Percentiles rank a stretch among this genome's conserved stretches.
phyloP scores from a whole-genome alignment of 2,797 vertebrate genomes.

The Novumbra hubbsi region DNA sequence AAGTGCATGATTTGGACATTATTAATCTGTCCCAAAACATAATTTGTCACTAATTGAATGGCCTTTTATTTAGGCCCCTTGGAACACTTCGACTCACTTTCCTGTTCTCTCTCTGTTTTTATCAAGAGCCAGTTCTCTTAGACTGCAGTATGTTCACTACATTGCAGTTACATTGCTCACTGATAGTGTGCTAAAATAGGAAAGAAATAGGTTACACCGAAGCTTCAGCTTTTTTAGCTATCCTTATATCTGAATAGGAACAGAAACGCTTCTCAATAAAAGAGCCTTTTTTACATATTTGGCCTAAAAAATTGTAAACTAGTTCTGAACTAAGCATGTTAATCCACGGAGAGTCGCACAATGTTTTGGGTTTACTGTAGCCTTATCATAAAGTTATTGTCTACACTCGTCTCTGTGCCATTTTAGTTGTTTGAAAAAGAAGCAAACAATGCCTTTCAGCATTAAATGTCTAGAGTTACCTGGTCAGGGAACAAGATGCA shows the following conservation, averaged over 20 bases:
- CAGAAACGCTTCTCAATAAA: conserved; percentile 57
- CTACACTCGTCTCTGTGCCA: conserved; percentile 30
- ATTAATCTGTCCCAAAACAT: background rate
- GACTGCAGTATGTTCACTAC: conserved; percentile 46
- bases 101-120: conserved; percentile 22
- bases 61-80: background rate
- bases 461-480: conserved; percentile 10
- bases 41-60: conserved; percentile 26
- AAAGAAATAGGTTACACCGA: conserved; percentile 52
- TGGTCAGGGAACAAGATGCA: conserved; percentile 9
- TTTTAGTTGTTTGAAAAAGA: conserved; percentile 28
- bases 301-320: conserved; percentile 45
- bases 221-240: conserved; percentile 47
- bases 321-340: conserved; percentile 48
- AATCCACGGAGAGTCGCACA: conserved; percentile 37
- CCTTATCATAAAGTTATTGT: conserved; percentile 32
- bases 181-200: conserved; percentile 58
- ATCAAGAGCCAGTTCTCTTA: conserved; percentile 33
- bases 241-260: conserved; percentile 65
- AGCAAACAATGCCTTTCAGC: background rate
- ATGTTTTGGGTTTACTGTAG: conserved; percentile 34
- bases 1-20: no score
- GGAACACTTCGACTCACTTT: background rate
- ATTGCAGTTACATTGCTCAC: conserved; percentile 56
- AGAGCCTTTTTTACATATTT: conserved; percentile 52